Evolutionary conservation across 1,140 invertebrate species (phyloP), one percentile per base, ranked within the genome.

Genomic region (Zaprionus nigranus): DNA sequence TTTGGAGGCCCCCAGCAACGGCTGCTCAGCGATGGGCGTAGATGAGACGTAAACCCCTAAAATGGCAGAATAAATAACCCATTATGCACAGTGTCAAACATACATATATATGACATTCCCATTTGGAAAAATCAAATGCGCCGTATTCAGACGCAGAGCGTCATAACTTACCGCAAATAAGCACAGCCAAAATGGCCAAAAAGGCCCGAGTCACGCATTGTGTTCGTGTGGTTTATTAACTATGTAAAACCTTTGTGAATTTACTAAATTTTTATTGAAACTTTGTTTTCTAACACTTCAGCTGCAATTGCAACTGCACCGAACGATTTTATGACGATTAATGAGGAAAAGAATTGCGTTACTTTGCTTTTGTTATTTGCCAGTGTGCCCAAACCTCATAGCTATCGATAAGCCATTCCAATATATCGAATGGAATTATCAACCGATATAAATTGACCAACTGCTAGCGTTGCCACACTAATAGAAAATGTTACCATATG

Each of bases 1-100:
- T 91, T 95, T 94, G 69, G 95, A 94, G 9, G 93, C 81, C 15
- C 96, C 96, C n/a, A 91, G 24, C 24, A 71, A 72, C 43, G 81
- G 65, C 54, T 72, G 67, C 34, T 69, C 67, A 36, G 71, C 77
- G 12, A 95, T 53, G 30, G 91, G 91, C 56, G 91, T 82, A 56
- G 82, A 79, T 12, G 65, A 67, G 67, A 78, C 71, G 56, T 72
- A 79, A 56, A 67, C 51, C 73, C 80, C 84, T 87, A 61, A 24
- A 90, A 80, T 15, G 22, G 20, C 7, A 75, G 15, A 80, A 78
- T 11, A 57, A 51, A 20, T 49, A 73, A 20, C 17, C n/a, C 6
- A 68, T 60, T 46, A 57, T 57, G 43, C n/a, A n/a, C 15, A 13
- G 2, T 38, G 7, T 17, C 20, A 46, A 57, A 64, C 36, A 63